Percentiles rank a stretch among this genome's conserved stretches.
Conservation (phyloP, 2,113 vertebrate species). For the Micronycteris hirsuta region DNA sequence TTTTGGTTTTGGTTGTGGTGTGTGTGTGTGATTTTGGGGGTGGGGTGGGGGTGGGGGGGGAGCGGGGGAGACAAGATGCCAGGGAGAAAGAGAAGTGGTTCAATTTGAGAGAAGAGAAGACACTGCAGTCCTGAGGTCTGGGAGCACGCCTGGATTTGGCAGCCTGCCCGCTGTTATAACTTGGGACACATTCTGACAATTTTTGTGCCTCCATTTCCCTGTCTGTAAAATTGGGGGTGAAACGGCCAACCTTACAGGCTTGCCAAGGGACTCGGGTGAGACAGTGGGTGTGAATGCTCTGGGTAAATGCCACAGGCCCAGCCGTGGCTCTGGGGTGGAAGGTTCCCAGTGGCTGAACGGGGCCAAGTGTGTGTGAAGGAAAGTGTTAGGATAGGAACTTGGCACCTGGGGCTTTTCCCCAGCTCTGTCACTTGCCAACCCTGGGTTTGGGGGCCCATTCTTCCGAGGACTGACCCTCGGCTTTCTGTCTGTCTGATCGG, state of each 20-base stretch:
- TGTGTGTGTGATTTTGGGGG: background rate
- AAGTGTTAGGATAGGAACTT: background rate
- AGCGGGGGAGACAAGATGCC: background rate
- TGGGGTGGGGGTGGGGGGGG: rapidly evolving
- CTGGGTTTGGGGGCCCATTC: background rate
- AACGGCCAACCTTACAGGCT: background rate
- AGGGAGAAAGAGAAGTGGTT: background rate
- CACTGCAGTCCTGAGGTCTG: background rate
- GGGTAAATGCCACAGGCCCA: rapidly evolving
- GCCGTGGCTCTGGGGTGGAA: rapidly evolving
- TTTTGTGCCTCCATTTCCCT: background rate
- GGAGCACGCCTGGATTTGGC: background rate
- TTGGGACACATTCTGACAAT: background rate
- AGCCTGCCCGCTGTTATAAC: background rate
- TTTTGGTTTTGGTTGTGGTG: background rate
- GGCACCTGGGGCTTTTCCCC: background rate
- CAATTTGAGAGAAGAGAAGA: background rate
- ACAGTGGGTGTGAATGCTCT: background rate
- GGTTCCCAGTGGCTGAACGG: background rate
- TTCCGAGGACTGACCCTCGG: background rate
- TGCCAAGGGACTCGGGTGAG: background rate
- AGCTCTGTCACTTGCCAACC: background rate
- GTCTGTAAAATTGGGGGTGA: background rate
- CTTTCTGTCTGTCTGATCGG: background rate
- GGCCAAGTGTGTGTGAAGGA: background rate